phyloP scores from a whole-genome alignment of 2,888 invertebrate species.

The Odontothrips loti region DNA sequence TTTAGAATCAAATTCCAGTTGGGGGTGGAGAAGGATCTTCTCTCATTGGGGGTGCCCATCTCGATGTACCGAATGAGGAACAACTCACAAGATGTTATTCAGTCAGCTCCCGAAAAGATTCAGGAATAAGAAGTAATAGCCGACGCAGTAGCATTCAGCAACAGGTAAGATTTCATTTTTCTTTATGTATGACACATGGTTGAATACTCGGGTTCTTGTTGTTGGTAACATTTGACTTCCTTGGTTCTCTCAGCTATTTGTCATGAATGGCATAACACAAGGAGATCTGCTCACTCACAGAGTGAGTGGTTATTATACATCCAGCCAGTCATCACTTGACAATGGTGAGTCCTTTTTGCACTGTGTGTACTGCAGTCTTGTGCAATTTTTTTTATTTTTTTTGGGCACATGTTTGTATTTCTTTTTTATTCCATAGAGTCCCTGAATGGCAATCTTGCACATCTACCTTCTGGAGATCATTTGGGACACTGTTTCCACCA shows the following conservation, averaged over 20 bases:
- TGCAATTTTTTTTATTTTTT: neutral
- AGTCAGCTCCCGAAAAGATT: constrained; percentile 80
- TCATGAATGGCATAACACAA: constrained; percentile 56
- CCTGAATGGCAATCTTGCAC: constrained; percentile 44
- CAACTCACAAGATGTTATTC: constrained; percentile 69
- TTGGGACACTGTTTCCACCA: constrained; percentile 72
- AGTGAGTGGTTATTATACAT: constrained; percentile 84
- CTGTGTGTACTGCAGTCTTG: neutral
- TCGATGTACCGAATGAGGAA: constrained; percentile 48
- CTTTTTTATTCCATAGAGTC: constrained; percentile 9
- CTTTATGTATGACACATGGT: neutral
- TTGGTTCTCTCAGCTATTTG: constrained; percentile 54
- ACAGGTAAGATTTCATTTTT: constrained; percentile 55
- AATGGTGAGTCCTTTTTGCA: constrained; percentile 34
- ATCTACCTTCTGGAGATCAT: constrained; percentile 55
- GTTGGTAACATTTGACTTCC: neutral
- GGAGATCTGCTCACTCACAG: constrained; percentile 72
- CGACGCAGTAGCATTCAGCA: constrained; percentile 80
- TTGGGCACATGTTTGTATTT: neutral
- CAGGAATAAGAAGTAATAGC: constrained; percentile 80
- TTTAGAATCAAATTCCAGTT: constrained; percentile 11
- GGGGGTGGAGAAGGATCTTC: neutral
- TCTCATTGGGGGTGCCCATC: neutral
- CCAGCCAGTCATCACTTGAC: constrained; percentile 67
- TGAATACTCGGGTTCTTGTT: neutral